Conservation (phyloP, 1,140 invertebrate genomes). For the Leucophenga varia region DNA sequence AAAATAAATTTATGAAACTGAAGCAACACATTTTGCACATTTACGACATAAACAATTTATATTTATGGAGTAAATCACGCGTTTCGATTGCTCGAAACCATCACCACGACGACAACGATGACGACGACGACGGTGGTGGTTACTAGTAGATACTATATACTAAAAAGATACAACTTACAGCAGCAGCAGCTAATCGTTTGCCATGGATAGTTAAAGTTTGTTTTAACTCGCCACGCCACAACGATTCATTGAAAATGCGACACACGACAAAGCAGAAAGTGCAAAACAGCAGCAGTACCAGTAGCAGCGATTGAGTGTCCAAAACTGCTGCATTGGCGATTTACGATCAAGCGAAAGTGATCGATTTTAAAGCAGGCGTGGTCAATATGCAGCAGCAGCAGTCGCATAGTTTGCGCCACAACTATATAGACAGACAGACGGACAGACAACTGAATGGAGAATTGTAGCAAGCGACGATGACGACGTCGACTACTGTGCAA, state of each 20-base stretch:
- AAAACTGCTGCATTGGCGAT: constrained; percentile 13
- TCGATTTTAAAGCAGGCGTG: constrained; percentile 51
- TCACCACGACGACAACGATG: too few species aligned
- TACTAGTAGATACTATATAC: too few species aligned
- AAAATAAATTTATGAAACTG: too few species aligned
- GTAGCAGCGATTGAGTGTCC: too few species aligned
- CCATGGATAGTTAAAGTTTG: too few species aligned
- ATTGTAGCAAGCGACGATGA: constrained; percentile 20
- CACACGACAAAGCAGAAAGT: constrained; percentile 18
- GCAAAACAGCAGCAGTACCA: constrained; percentile 5
- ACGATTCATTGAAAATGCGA: constrained; percentile 21
- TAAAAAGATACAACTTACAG: too few species aligned
- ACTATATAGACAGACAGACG: too few species aligned
- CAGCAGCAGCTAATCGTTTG: too few species aligned
- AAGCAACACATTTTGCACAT: too few species aligned
- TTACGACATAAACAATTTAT: constrained; percentile 19
- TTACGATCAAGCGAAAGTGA: constrained; percentile 45
- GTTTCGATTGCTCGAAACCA: constrained; percentile 7
- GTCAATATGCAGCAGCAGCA: constrained; percentile 23
- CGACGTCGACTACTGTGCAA: constrained; percentile 38
- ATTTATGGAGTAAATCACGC: constrained; percentile 18
- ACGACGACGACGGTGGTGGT: too few species aligned
- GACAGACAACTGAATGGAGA: too few species aligned
- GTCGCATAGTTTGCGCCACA: constrained; percentile 29
- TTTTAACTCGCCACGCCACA: too few species aligned